Percentiles rank a stretch among this genome's conserved stretches.
These are phyloP conservation scores for Sardinella longiceps DNA, from an alignment of 2,797 vertebrate species.

Conservation along the genomic window DNA sequence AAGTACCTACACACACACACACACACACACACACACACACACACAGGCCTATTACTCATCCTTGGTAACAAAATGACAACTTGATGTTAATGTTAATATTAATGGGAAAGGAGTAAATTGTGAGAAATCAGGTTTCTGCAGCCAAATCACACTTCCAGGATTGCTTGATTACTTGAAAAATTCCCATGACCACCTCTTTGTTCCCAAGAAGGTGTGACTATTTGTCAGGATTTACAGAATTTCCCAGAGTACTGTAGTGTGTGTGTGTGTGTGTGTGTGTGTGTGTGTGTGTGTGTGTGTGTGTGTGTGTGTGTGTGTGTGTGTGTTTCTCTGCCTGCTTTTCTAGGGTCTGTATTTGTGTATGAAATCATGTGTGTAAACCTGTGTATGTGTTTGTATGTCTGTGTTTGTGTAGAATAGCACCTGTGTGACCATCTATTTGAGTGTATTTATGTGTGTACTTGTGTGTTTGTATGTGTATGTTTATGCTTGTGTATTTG, in stretches of 20 bases:
- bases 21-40: not conserved
- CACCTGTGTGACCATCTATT: not conserved
- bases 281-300: no score
- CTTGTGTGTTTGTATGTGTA: not conserved
- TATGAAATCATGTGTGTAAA: not conserved
- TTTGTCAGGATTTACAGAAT: not conserved
- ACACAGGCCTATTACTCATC: not conserved
- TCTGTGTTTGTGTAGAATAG: not conserved
- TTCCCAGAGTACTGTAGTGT: not conserved
- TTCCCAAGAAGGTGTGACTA: not conserved
- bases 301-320: not conserved
- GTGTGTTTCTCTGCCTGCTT: not conserved
- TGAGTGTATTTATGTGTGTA: not conserved
- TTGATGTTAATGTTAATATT: no score
- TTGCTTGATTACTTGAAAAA: not conserved
- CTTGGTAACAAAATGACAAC: not conserved
- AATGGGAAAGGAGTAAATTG: not conserved
- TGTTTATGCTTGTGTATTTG: not conserved
- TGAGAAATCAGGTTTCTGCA: not conserved
- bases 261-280: not conserved
- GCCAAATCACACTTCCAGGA: not conserved
- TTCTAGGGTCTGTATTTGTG: no score
- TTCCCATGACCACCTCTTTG: not conserved
- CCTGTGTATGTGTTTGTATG: no score
- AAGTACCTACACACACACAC: not conserved